phyloP scores from a whole-genome alignment of 2,797 vertebrate genomes.

The Calcarius lapponicus region DNA sequence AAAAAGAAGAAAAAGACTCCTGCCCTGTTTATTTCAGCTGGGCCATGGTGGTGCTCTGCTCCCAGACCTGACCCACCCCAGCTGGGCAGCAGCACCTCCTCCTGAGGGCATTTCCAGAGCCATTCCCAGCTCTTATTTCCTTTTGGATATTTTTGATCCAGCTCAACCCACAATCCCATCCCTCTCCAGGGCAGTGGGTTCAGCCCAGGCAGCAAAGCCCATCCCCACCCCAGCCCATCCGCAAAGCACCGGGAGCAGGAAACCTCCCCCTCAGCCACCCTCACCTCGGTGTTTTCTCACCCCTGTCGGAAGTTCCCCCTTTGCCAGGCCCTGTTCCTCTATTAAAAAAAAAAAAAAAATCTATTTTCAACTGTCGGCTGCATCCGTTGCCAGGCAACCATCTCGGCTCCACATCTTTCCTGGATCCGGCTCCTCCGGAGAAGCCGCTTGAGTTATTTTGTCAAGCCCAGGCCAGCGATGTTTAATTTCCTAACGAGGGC shows the following conservation, averaged over 20 bases:
- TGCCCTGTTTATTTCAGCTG: no score
- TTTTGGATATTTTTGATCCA: background rate
- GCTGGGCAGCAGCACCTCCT: background rate
- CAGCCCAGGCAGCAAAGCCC: background rate
- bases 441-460: background rate
- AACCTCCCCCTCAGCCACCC: background rate
- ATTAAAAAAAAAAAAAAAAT: background rate
- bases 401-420: background rate
- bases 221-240: background rate
- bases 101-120: background rate
- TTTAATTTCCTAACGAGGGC: constrained; percentile 31
- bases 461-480: background rate
- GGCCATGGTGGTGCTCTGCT: fast-evolving
- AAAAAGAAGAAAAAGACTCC: no score
- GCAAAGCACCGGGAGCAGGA: background rate
- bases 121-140: background rate
- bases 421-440: background rate
- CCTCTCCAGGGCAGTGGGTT: background rate
- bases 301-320: background rate
- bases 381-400: constrained; percentile 47
- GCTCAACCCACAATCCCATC: background rate
- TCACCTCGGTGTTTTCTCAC: background rate
- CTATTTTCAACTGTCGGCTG: constrained; percentile 53
- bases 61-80: background rate
- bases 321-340: background rate